These are phyloP conservation scores for Nesoenas mayeri DNA, from an alignment of 2,113 vertebrate species.

Conservation along the genomic window DNA sequence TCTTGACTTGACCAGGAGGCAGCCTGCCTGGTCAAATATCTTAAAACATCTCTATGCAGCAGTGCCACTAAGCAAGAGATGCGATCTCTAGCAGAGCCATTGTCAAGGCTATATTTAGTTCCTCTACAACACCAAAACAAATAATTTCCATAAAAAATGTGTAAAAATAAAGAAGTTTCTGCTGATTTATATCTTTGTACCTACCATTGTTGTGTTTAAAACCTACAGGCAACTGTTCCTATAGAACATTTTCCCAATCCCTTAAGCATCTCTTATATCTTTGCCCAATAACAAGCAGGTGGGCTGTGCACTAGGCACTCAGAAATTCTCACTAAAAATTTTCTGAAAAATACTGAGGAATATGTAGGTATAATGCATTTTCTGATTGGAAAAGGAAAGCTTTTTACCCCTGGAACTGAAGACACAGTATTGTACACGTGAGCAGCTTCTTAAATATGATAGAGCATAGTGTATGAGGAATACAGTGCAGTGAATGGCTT, in stretches of 20 bases:
- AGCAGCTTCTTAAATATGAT: slow-evolving; percentile 4
- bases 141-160: neutral
- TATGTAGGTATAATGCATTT: neutral
- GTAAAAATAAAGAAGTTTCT: neutral
- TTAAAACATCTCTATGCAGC: neutral
- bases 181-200: neutral
- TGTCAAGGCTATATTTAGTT: neutral
- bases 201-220: neutral
- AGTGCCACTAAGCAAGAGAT: neutral
- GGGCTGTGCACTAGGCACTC: neutral
- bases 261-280: neutral
- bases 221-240: neutral
- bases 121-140: neutral
- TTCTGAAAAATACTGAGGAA: neutral
- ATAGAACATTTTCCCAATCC: neutral
- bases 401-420: neutral
- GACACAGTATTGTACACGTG: neutral
- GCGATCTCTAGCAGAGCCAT: neutral
- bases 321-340: neutral
- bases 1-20: neutral
- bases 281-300: neutral
- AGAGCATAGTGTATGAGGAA: neutral
- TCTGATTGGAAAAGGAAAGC: neutral
- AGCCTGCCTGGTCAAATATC: neutral
- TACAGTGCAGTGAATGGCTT: neutral